phyloP scores from a whole-genome alignment of 2,888 invertebrate genomes.

The Sinodicranocentrus sp. region DNA sequence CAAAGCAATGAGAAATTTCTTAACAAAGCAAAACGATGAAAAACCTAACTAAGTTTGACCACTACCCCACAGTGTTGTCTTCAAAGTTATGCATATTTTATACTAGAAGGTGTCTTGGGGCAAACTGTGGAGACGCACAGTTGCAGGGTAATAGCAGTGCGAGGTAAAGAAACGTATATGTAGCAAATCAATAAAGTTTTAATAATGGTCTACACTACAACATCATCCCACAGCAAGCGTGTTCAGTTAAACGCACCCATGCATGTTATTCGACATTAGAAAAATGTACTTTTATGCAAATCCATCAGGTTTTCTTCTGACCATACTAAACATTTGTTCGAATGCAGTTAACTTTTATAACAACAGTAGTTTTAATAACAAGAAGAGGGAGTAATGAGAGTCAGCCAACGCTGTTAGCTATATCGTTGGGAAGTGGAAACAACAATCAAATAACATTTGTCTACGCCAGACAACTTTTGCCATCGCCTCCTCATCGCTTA shows the following conservation, averaged over 20 bases:
- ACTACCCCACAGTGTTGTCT: not conserved
- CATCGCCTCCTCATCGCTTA: not conserved
- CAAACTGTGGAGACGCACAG: not conserved
- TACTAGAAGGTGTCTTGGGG: no score
- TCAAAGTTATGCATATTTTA: no score
- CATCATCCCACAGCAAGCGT: conserved; percentile 1
- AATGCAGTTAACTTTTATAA: not conserved
- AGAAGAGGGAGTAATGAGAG: not conserved
- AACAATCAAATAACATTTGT: not conserved
- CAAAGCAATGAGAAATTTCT: not conserved
- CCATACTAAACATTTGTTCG: not conserved
- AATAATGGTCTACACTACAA: not conserved
- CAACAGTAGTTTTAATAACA: not conserved
- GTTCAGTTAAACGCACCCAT: conserved; percentile 17
- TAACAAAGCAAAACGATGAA: not conserved
- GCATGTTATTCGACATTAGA: not conserved
- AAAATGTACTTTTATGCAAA: conserved; percentile 15
- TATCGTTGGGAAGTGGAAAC: conserved; percentile 9
- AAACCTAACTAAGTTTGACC: not conserved
- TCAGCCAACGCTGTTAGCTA: not conserved
- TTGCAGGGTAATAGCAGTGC: no score
- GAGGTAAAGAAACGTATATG: not conserved
- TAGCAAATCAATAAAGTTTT: conserved; percentile 20
- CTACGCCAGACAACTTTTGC: not conserved
- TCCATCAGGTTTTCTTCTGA: conserved; percentile 5